Evolutionary conservation across 2,797 vertebrate species (phyloP).

Genomic region (Notoglanidium macrostoma): DNA sequence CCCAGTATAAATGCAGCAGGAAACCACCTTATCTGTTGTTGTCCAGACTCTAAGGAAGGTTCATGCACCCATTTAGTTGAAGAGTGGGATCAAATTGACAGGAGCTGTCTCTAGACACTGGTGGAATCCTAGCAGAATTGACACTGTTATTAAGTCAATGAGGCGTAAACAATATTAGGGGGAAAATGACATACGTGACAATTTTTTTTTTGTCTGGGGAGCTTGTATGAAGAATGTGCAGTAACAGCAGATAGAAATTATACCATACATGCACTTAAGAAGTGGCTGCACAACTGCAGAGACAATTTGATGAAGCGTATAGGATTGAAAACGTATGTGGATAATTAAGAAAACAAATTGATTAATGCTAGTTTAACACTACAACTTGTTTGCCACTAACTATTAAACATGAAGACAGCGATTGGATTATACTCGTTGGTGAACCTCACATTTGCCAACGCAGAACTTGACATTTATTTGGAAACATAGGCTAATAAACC

Average conservation of each 20-base stretch:
- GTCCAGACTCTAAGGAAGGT: too few species aligned
- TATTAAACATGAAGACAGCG: background rate
- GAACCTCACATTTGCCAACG: background rate
- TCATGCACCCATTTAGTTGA: background rate
- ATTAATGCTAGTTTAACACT: background rate
- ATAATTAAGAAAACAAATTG: background rate
- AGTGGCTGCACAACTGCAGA: background rate
- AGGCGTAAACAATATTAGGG: background rate
- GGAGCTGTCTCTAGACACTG: background rate
- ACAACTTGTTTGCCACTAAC: background rate
- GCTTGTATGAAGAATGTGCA: background rate
- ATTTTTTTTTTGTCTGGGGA: constrained; percentile 14
- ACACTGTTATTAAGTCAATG: background rate
- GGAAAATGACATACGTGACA: background rate
- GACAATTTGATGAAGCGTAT: background rate
- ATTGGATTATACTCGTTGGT: constrained; percentile 4
- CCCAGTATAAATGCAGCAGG: background rate
- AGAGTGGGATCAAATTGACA: constrained; percentile 8
- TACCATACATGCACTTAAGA: background rate
- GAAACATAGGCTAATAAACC: background rate
- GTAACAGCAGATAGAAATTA: background rate
- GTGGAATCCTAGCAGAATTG: constrained; percentile 14
- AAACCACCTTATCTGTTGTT: background rate
- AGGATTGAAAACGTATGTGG: background rate
- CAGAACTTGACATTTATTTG: constrained; percentile 11